Percentiles rank a stretch among this genome's conserved stretches.
Conservation (phyloP, 1,140 invertebrate genomes). For the Papilio machaon region DNA sequence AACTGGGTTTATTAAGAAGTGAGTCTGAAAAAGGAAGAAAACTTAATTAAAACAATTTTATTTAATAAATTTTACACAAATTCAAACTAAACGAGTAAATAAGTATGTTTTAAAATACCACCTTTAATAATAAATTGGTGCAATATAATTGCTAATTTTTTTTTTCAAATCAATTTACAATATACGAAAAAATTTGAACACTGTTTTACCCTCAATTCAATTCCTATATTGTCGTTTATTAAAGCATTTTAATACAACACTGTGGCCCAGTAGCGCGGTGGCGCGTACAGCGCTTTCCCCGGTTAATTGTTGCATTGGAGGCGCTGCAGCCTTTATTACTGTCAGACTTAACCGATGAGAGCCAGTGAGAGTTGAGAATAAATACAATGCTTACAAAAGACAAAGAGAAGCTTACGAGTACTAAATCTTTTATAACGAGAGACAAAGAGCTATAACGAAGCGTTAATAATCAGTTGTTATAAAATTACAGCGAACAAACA, state of each 20-base stretch:
- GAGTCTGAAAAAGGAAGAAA: not conserved
- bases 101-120: no score
- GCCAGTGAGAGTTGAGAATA: constrained; percentile 30
- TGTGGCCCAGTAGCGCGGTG: constrained; percentile 24
- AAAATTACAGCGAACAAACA: no score
- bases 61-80: not conserved
- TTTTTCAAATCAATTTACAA: no score
- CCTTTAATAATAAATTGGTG: no score
- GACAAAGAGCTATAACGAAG: not conserved
- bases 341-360: constrained; percentile 24
- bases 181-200: no score
- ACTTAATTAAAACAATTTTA: not conserved
- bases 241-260: constrained; percentile 4
- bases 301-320: constrained; percentile 29
- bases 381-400: constrained; percentile 22
- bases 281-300: constrained; percentile 34
- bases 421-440: not conserved
- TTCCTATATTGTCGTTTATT: not conserved
- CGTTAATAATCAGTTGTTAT: not conserved
- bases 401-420: not conserved
- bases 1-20: constrained; percentile 34
- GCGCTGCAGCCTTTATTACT: constrained; percentile 33
- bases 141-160: no score
- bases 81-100: not conserved
- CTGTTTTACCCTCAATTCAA: not conserved